phyloP scores from a whole-genome alignment of 2,113 vertebrate species.

The Cheirogaleus medius region DNA sequence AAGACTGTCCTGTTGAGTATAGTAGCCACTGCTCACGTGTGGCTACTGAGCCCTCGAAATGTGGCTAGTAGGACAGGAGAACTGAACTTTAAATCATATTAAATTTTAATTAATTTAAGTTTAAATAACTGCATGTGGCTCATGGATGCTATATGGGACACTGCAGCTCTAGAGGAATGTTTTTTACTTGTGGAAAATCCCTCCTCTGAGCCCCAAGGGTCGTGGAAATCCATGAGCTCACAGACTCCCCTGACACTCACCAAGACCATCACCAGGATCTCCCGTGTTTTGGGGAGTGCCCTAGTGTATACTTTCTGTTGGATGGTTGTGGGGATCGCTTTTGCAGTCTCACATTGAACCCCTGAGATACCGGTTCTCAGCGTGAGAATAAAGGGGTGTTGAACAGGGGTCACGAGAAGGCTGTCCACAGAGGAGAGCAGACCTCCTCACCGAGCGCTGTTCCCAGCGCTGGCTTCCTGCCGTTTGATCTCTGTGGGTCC shows the following conservation, averaged over 20 bases:
- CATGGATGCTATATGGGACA: background rate
- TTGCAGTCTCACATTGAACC: background rate
- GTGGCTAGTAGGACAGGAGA: background rate
- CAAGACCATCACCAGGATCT: background rate
- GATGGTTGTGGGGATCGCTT: accelerated
- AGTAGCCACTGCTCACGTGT: accelerated
- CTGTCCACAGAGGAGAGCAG: accelerated
- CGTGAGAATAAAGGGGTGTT: background rate
- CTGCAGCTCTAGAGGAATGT: background rate
- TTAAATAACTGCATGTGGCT: background rate
- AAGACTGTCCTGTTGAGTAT: background rate
- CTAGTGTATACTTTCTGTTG: background rate
- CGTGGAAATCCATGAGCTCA: background rate
- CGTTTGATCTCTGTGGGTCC: background rate
- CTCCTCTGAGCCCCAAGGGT: background rate
- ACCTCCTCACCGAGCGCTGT: accelerated
- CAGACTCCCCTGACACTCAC: background rate
- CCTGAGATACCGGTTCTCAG: too few relatives aligned
- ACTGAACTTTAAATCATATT: background rate
- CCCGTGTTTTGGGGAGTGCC: accelerated
- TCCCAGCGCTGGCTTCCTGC: background rate
- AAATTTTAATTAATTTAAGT: background rate
- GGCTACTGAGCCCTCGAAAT: accelerated
- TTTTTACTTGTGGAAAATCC: background rate
- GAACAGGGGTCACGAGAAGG: background rate